Conservation (phyloP, 2,888 invertebrate genomes). For the Penaeus monodon region DNA sequence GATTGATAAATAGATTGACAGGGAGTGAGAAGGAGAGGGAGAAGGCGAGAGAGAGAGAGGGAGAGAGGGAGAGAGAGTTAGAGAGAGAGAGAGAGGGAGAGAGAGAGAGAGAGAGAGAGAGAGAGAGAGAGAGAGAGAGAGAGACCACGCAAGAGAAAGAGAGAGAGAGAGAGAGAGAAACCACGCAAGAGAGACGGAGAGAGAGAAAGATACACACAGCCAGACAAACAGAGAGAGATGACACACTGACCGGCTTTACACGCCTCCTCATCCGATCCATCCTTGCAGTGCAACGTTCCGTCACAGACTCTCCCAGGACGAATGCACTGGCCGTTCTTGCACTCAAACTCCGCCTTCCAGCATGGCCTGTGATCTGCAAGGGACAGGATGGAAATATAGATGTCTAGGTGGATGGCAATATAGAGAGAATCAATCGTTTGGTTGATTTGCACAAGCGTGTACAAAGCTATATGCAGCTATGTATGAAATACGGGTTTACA, state of each 20-base stretch:
- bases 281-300: conserved; percentile 68
- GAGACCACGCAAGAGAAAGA: too few relatives aligned
- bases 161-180: too few relatives aligned
- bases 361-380: conserved; percentile 70
- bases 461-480: too few relatives aligned
- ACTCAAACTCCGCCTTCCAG: conserved; percentile 71
- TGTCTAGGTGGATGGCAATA: background rate
- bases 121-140: background rate
- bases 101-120: background rate
- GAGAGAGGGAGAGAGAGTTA: background rate
- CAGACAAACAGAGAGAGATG: background rate
- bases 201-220: background rate
- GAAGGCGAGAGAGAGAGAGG: background rate
- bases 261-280: conserved; percentile 67
- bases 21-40: background rate
- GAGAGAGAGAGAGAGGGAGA: background rate
- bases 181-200: background rate
- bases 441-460: background rate
- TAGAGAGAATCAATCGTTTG: too few relatives aligned
- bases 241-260: conserved; percentile 58
- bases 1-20: background rate
- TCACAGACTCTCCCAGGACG: conserved; percentile 70
- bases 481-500: background rate
- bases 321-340: conserved; percentile 72
- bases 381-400: background rate